Evolutionary conservation across 2,113 vertebrate genomes (phyloP).

Genomic region (Amblyornis subalaris): DNA sequence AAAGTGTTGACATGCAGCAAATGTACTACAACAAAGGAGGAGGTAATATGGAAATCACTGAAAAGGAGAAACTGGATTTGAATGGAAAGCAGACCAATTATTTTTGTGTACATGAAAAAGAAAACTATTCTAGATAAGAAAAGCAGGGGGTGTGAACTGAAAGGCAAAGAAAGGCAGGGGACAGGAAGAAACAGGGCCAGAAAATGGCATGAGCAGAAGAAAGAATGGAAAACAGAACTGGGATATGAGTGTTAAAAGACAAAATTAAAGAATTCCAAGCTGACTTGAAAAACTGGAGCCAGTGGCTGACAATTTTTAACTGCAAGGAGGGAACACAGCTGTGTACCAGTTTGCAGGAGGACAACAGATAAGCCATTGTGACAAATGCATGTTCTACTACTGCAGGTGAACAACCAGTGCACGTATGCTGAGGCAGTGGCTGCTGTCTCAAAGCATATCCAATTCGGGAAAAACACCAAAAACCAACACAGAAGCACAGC

Average conservation of each 20-base stretch:
- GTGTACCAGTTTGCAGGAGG: not conserved
- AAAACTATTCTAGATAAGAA: not conserved
- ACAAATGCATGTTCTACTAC: not conserved
- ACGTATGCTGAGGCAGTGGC: not conserved
- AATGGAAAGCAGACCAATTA: not conserved
- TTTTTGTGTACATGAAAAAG: not conserved
- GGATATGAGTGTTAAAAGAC: not conserved
- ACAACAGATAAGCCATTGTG: not conserved
- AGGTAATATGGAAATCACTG: not conserved
- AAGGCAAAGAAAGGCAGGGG: not conserved
- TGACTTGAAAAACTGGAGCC: not conserved
- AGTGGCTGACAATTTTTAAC: not conserved
- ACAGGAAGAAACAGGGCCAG: not conserved
- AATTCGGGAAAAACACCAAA: not conserved
- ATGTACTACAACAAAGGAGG: not conserved
- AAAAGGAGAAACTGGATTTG: not conserved
- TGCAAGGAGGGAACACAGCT: not conserved
- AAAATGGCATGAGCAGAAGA: not conserved
- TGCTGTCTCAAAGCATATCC: not conserved
- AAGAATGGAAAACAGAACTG: not conserved
- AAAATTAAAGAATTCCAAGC: not conserved
- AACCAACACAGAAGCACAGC: not conserved
- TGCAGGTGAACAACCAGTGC: not conserved
- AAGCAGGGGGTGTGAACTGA: not conserved
- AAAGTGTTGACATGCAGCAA: not conserved